Evolutionary conservation across 2,113 vertebrate species (phyloP).

Genomic region (Dissostichus mawsoni): DNA sequence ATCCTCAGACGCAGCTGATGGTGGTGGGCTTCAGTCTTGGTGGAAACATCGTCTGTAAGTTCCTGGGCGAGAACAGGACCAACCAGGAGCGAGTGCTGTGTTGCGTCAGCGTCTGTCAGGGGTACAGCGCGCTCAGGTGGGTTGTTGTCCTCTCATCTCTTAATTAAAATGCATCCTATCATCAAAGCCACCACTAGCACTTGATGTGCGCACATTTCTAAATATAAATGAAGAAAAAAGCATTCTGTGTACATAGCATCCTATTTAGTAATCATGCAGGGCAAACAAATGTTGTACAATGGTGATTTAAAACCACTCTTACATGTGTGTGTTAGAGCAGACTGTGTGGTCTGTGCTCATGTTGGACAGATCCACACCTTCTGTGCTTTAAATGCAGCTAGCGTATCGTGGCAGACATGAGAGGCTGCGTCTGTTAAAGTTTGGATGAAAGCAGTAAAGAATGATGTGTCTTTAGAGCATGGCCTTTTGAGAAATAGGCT

Average conservation of each 20-base stretch:
- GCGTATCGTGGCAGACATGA: conserved; percentile 43
- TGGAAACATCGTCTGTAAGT: conserved; percentile 98
- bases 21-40: conserved; percentile 98
- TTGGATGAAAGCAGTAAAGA: conserved; percentile 23
- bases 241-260: background rate
- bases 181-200: background rate
- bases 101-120: conserved; percentile 96
- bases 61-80: conserved; percentile 90
- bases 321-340: conserved; percentile 4
- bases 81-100: conserved; percentile 97
- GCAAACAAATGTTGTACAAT: background rate
- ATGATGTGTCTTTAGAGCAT: conserved; percentile 23
- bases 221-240: conserved; percentile 26
- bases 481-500: conserved; percentile 17
- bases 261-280: background rate
- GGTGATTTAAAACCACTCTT: background rate
- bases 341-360: background rate
- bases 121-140: conserved; percentile 96
- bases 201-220: conserved; percentile 4
- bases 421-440: conserved; percentile 38
- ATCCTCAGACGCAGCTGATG: conserved; percentile 90
- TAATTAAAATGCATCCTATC: conserved; percentile 27
- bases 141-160: conserved; percentile 58
- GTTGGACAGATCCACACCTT: conserved; percentile 22
- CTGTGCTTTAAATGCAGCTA: conserved; percentile 42